Evolutionary conservation across 2,113 vertebrate genomes (phyloP), one percentile per base, ranked within the genome.

Genomic region (Tychaedon coryphoeus): DNA sequence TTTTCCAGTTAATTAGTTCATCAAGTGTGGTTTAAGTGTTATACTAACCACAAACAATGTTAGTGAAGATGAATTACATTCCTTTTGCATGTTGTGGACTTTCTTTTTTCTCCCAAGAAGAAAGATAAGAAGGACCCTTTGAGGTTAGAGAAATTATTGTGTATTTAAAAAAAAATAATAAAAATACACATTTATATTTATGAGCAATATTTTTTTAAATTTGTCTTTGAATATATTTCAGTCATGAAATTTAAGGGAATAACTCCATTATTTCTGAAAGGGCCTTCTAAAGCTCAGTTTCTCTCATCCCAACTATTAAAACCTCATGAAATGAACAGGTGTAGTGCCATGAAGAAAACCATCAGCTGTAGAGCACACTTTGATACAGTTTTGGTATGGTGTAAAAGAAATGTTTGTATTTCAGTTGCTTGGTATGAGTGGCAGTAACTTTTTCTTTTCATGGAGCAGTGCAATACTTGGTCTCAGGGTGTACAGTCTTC

Each of bases 241-340:
- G 48, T 78, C 54, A 53, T 92, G 85, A 95, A 95, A 67, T 90
- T 96, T 36, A 89, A 76, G 74, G 74, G 74, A 96, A 29, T 94
- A 95, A 93, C 54, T 95, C 50, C n/a, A 22, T 82, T 87, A 54
- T 88, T 36, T 91, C n/a, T 19, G 10, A 85, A 64, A 74, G 53
- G 45, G 93, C 19, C 34, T 95, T 97, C 71, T 31, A 45, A 53
- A 70, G 14, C 40, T 89, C 43, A 47, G 26, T 88, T 91, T 80
- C 29, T 8, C 18, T 90, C 45, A 62, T 92, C 33, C 14, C 16
- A 62, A 28, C 91, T 96, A 65, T 88, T 92, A 91, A 91, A 87
- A 85, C 51, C 42, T 87, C 72, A 70, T 87, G 50, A 96, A 97
- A 96, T 90, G 38, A 82, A 31, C 53, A 76, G 69, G 70, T 47